Evolutionary conservation across 2,888 invertebrate species (phyloP).

Genomic region (Nemurella pictetii): DNA sequence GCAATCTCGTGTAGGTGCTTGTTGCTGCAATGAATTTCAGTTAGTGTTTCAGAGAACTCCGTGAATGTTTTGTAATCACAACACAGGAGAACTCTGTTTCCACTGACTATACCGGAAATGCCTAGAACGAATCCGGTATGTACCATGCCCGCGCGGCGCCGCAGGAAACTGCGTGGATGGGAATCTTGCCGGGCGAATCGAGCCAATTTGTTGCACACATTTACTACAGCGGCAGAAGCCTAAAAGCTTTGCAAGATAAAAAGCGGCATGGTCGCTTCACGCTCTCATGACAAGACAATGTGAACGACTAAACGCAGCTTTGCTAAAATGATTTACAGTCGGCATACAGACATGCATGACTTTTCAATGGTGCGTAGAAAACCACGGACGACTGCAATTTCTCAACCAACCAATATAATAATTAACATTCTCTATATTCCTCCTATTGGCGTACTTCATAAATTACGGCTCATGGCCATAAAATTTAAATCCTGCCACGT

Average conservation of each 20-base stretch:
- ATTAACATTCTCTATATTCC: too few species aligned
- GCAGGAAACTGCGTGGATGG: too few species aligned
- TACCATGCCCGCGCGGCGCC: too few species aligned
- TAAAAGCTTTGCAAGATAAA: too few species aligned
- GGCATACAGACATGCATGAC: neutral
- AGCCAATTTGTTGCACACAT: too few species aligned
- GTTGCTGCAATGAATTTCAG: neutral
- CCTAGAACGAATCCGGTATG: neutral
- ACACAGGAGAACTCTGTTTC: constrained; percentile 5
- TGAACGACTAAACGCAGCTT: neutral
- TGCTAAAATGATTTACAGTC: neutral
- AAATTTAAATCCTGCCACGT: too few species aligned
- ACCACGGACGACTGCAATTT: neutral
- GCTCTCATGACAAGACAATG: neutral
- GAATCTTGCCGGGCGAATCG: too few species aligned
- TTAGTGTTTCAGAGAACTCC: constrained; percentile 14
- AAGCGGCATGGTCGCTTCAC: too few species aligned
- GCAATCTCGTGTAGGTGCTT: neutral
- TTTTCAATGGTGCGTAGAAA: neutral
- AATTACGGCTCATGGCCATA: too few species aligned
- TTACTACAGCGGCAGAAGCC: too few species aligned
- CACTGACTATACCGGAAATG: constrained; percentile 11
- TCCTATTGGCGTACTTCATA: too few species aligned
- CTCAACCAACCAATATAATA: neutral
- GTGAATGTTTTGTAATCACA: constrained; percentile 21